Percentiles rank a stretch among this genome's conserved stretches.
These are phyloP conservation scores for Enteromius unitaeniatus DNA, from an alignment of 2,797 vertebrate genomes.

Conservation along the genomic window DNA sequence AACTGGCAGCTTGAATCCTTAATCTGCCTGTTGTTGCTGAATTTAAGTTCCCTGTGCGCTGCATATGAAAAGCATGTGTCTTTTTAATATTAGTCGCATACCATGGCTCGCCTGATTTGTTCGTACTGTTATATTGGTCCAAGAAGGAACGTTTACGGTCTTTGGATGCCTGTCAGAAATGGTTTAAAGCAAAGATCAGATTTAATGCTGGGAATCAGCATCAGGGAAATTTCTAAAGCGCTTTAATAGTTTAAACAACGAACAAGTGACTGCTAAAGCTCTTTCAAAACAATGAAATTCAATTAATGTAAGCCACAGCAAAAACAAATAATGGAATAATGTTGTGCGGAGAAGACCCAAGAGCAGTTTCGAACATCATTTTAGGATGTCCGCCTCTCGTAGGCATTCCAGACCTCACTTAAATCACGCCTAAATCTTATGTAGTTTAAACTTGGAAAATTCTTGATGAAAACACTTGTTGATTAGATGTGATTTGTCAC, in stretches of 20 bases:
- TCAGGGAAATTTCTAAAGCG: conserved; percentile 25
- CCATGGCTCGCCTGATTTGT: conserved; percentile 41
- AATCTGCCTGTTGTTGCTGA: conserved; percentile 22
- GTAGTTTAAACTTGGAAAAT: conserved; percentile 36
- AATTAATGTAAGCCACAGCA: not conserved
- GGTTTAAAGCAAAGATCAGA: conserved; percentile 26
- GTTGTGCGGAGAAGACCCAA: not conserved
- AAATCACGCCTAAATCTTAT: conserved; percentile 13
- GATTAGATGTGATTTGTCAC: conserved; percentile 35
- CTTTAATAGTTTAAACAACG: conserved; percentile 12
- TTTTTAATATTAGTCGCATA: conserved; percentile 39
- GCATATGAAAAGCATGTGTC: conserved; percentile 38
- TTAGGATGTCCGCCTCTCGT: not conserved
- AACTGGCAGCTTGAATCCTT: conserved; percentile 13
- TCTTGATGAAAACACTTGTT: conserved; percentile 17
- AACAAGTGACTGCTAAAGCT: not conserved
- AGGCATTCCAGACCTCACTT: conserved; percentile 17
- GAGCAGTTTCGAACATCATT: not conserved
- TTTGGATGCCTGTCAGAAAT: conserved; percentile 47
- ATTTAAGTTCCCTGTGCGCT: not conserved
- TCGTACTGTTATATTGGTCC: conserved; percentile 33
- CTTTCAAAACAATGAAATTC: conserved; percentile 16
- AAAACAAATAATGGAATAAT: conserved; percentile 27
- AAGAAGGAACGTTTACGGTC: conserved; percentile 45
- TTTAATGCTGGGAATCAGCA: conserved; percentile 48